Conservation (phyloP, 2,113 vertebrate genomes). For the Esox niger region DNA sequence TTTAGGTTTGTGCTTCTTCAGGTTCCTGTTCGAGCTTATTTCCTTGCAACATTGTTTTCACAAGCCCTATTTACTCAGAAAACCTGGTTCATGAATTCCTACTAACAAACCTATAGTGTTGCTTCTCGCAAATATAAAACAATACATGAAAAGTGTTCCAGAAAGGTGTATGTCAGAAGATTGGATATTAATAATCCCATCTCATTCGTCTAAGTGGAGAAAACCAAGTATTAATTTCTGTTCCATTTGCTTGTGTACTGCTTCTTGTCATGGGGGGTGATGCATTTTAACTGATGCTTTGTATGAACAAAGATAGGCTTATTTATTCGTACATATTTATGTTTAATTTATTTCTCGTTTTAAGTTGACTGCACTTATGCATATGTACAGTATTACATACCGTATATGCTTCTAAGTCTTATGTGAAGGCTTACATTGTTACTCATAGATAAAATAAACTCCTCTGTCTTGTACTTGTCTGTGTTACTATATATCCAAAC, state of each 20-base stretch:
- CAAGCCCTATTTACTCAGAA: neutral
- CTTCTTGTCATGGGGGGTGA: constrained; percentile 53
- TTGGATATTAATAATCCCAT: constrained; percentile 54
- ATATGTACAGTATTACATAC: constrained; percentile 69
- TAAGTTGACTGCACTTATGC: constrained; percentile 71
- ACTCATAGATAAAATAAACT: constrained; percentile 71
- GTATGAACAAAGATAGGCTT: constrained; percentile 73
- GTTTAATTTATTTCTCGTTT: constrained; percentile 58
- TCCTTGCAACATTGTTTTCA: constrained; percentile 42
- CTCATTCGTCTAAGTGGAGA: constrained; percentile 38
- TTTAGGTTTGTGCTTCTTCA: neutral
- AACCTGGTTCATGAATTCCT: no score
- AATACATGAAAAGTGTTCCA: constrained; percentile 21
- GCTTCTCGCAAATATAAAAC: constrained; percentile 32
- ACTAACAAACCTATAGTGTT: neutral
- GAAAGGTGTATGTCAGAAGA: constrained; percentile 44
- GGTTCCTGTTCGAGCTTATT: constrained; percentile 21
- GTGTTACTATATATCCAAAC: neutral
- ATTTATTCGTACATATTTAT: constrained; percentile 71
- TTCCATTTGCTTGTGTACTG: constrained; percentile 47
- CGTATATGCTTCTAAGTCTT: constrained; percentile 67
- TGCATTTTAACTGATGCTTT: constrained; percentile 66
- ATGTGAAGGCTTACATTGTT: constrained; percentile 70
- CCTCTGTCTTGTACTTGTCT: constrained; percentile 63
- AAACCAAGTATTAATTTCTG: constrained; percentile 31